Base-by-base conservation (phyloP, 2,113 vertebrate species). In the Toxotes jaculatrix region DNA sequence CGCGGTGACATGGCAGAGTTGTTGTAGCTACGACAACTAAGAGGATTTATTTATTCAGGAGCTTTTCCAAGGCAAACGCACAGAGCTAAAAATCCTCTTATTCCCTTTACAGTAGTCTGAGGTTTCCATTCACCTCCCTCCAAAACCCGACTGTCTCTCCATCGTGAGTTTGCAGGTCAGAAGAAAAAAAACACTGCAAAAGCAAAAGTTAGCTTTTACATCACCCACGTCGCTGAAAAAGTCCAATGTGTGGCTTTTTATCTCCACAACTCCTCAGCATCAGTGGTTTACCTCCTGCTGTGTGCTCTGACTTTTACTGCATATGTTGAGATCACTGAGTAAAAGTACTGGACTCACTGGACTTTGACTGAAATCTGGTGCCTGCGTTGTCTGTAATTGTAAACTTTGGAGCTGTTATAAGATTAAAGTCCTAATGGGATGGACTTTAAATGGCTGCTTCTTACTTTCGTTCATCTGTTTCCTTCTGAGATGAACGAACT, bases 21-120 rank as follows among this genome's bases (percentile, higher is more conserved):
- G 49, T 60, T 51, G 81, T 86, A 43, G 72, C 64, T 56, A 56
- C 51, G 21, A 43, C 56, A 45, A 2, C 51, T 72, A 73, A 82
- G 86, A 87, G 84, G 77, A 86, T 88, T 88, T 68, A 68, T 47
- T 77, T 19, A 47, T 43, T 61, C 68, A 56, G 80, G 83, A 65
- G 7, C 32, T 64, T 69, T 86, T 84, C 73, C 74, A 84, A 74
- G 19, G 23, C 79, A 84, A 85, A 84, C 31, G 21, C 49, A 71
- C 67, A 49, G 4, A 31, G 10, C 43, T 17, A 74, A 43, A 56
- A 76, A 84, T 68, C 57, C 42, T 74, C 73, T 55, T 69, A 61
- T 27, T 61, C 2, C 21, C 27, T 53, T 73, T 16, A 53, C 34
- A 47, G 10, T 7, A 11, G 65, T 7, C 16, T 12, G 66, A 13